phyloP scores from a whole-genome alignment of 2,888 invertebrate species.

The Gymnosoma rotundatum region DNA sequence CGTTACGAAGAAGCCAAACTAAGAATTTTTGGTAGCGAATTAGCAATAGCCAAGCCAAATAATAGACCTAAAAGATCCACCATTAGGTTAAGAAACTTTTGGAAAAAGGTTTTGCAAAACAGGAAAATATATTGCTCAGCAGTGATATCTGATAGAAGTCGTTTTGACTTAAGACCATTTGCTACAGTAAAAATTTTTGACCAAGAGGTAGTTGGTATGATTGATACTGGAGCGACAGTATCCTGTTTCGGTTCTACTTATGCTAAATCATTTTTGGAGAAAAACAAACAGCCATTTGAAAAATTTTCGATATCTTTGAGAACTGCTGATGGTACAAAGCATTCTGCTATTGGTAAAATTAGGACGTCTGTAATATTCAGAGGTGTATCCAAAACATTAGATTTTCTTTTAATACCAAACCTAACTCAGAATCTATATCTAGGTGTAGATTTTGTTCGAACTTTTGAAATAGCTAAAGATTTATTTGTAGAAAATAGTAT shows the following conservation, averaged over 20 bases:
- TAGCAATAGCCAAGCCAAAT: background rate
- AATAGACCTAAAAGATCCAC: background rate
- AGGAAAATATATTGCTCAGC: background rate
- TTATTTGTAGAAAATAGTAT: slow-evolving; percentile 13
- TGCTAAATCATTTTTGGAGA: background rate
- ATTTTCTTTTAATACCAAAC: no score
- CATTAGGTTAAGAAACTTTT: background rate
- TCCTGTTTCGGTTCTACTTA: background rate
- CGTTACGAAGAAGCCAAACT: background rate
- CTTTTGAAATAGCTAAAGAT: slow-evolving; percentile 15
- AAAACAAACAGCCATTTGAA: no score
- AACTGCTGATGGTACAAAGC: slow-evolving; percentile 19
- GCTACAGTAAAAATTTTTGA: slow-evolving; percentile 8
- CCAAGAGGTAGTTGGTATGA: slow-evolving; percentile 18
- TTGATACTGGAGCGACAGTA: slow-evolving; percentile 26
- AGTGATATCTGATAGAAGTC: background rate
- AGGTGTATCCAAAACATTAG: no score
- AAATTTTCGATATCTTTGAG: background rate
- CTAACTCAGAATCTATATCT: slow-evolving; percentile 24
- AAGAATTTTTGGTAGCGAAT: slow-evolving; percentile 9
- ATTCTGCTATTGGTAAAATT: slow-evolving; percentile 21
- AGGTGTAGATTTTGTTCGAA: slow-evolving; percentile 28
- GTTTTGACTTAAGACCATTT: slow-evolving; percentile 1
- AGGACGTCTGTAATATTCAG: background rate
- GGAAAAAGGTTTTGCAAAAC: slow-evolving; percentile 3